phyloP scores from a whole-genome alignment of 2,888 invertebrate genomes.

The Malthinus flaveolus region DNA sequence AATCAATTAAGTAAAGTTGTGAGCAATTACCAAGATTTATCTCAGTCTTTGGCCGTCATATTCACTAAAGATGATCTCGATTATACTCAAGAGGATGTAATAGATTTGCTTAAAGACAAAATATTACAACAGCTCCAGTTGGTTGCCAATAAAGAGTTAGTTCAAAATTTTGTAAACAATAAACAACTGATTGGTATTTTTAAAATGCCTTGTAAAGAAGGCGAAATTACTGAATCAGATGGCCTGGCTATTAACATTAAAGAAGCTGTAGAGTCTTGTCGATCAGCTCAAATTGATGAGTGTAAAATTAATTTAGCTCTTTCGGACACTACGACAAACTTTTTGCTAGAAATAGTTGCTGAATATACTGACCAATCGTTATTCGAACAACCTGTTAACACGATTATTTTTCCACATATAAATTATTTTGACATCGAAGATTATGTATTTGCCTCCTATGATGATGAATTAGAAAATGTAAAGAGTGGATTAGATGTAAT shows the following conservation, averaged over 20 bases:
- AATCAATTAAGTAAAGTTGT: slow-evolving; percentile 4
- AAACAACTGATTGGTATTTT: slow-evolving; percentile 9
- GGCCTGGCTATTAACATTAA: slow-evolving; percentile 8
- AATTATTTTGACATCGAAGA: slow-evolving; percentile 9
- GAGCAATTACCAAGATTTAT: slow-evolving; percentile 5
- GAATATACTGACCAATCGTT: slow-evolving; percentile 10
- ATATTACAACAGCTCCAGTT: slow-evolving; percentile 4
- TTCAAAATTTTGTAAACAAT: slow-evolving; percentile 1
- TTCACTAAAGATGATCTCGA: slow-evolving; percentile 11
- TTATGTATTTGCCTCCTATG: slow-evolving; percentile 14
- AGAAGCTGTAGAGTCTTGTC: slow-evolving; percentile 1
- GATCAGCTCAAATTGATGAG: neutral
- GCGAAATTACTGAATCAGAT: neutral
- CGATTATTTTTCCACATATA: neutral
- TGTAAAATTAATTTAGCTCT: slow-evolving; percentile 10
- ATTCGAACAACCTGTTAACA: slow-evolving; percentile 3
- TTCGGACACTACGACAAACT: slow-evolving; percentile 4
- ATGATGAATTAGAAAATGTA: slow-evolving; percentile 1
- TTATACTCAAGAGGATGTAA: slow-evolving; percentile 7
- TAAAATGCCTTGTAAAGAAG: slow-evolving; percentile 6
- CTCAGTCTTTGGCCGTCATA: slow-evolving; percentile 4
- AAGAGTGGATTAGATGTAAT: neutral
- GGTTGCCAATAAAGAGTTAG: neutral
- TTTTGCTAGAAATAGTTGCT: slow-evolving; percentile 3
- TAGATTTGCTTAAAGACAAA: slow-evolving; percentile 1